Conservation (phyloP, 2,113 vertebrate species). For the Diphyllodes magnificus region DNA sequence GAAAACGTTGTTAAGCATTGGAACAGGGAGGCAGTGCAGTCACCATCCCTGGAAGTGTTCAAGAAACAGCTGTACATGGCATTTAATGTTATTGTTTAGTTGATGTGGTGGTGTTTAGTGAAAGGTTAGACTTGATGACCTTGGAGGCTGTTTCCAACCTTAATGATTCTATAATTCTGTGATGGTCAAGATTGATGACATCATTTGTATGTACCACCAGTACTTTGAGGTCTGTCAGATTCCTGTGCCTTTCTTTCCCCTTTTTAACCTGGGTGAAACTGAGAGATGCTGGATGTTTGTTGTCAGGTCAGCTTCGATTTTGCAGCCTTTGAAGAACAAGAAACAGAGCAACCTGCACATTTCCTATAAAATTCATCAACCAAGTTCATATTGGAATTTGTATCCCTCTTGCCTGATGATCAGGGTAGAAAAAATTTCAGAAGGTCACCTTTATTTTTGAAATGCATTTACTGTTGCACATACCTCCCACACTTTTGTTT, state of each 20-base stretch:
- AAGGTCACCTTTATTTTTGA: neutral
- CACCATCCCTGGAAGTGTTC: neutral
- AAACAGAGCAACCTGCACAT: neutral
- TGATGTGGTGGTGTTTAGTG: neutral
- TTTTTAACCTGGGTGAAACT: neutral
- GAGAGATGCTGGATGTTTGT: neutral
- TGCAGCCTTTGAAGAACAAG: neutral
- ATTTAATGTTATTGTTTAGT: neutral
- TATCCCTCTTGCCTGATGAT: neutral
- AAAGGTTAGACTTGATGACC: neutral
- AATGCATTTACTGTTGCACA: neutral
- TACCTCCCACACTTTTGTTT: neutral
- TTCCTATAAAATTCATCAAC: neutral
- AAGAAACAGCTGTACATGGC: fast-evolving
- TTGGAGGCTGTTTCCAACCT: neutral
- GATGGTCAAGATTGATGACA: neutral
- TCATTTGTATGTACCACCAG: neutral
- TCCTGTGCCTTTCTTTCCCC: neutral
- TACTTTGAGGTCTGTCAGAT: fast-evolving
- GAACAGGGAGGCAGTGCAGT: neutral
- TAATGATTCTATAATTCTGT: neutral
- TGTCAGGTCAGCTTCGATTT: neutral
- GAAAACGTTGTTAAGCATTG: neutral
- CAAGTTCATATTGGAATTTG: neutral
- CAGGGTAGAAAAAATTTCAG: neutral